These are phyloP conservation scores for Dryobates pubescens DNA, from an alignment of 2,797 vertebrate species.

Conservation along the genomic window DNA sequence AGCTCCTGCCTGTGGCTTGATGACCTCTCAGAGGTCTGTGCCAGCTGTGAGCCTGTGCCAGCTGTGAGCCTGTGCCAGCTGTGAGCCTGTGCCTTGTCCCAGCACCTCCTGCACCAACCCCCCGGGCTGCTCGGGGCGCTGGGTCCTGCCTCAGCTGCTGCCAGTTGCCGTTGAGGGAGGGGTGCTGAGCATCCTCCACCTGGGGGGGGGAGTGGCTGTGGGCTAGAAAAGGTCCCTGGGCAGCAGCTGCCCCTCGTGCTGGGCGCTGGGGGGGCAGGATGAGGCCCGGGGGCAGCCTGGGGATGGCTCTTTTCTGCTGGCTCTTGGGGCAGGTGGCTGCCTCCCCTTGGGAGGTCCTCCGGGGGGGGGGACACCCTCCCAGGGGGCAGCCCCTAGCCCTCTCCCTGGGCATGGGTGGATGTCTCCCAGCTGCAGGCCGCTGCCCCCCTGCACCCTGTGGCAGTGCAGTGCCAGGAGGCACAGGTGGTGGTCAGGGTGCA, in stretches of 20 bases:
- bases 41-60: too few species aligned
- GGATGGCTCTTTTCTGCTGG: background rate
- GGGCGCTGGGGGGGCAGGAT: background rate
- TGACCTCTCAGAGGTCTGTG: too few species aligned
- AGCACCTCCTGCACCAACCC: background rate
- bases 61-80: background rate
- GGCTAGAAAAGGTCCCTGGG: background rate
- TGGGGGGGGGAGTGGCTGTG: background rate
- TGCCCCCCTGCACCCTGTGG: background rate
- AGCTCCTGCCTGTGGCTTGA: conserved; percentile 1
- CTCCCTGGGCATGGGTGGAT: background rate
- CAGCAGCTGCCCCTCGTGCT: background rate
- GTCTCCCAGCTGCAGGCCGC: conserved; percentile 2
- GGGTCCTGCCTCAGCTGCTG: background rate
- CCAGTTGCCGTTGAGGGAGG: background rate
- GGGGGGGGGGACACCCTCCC: background rate
- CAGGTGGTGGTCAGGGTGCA: background rate
- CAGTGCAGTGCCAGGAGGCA: background rate
- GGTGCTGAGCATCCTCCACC: background rate
- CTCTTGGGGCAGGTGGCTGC: background rate
- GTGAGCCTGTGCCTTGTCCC: background rate
- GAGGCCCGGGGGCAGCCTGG: background rate
- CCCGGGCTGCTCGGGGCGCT: background rate
- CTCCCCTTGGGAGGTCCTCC: background rate
- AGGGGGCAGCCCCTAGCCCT: background rate